Percentiles rank a stretch among this genome's conserved stretches.
Evolutionary conservation across 2,113 vertebrate species (phyloP).

Genomic region (Bufo bufo): DNA sequence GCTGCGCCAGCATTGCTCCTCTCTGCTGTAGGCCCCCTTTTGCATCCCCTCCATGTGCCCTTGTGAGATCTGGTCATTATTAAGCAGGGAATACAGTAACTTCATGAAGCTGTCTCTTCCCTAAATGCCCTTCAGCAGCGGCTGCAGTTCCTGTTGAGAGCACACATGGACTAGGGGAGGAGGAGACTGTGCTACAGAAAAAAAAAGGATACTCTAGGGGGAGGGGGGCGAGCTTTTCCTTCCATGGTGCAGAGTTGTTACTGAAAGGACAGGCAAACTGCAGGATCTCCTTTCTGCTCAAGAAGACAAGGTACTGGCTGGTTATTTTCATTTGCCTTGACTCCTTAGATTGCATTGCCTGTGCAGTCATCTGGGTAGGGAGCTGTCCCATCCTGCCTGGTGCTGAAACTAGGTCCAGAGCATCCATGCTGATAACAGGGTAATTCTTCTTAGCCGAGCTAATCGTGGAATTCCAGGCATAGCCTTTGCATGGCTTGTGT

Average conservation of each 20-base stretch:
- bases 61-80: slow-evolving; percentile 2
- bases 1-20: background rate
- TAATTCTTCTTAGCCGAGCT: background rate
- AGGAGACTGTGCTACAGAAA: slow-evolving; percentile 53
- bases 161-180: slow-evolving; percentile 58
- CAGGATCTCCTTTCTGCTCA: slow-evolving; percentile 32
- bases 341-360: background rate
- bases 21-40: background rate
- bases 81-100: slow-evolving; percentile 25
- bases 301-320: slow-evolving; percentile 55
- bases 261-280: slow-evolving; percentile 33
- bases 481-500: slow-evolving; percentile 22
- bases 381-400: slow-evolving; percentile 50
- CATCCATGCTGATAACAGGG: background rate
- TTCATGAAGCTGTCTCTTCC: slow-evolving; percentile 46
- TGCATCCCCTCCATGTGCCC: background rate
- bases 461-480: background rate
- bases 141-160: slow-evolving; percentile 44
- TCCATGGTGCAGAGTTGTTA: slow-evolving; percentile 41
- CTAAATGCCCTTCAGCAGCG: background rate
- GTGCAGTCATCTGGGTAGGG: background rate
- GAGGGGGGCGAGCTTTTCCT: slow-evolving; percentile 51
- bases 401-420: slow-evolving; percentile 43
- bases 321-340: slow-evolving; percentile 7
- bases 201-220: slow-evolving; percentile 51